Conservation (phyloP, 1,140 invertebrate species). For the Oncopodura yosiiana region DNA sequence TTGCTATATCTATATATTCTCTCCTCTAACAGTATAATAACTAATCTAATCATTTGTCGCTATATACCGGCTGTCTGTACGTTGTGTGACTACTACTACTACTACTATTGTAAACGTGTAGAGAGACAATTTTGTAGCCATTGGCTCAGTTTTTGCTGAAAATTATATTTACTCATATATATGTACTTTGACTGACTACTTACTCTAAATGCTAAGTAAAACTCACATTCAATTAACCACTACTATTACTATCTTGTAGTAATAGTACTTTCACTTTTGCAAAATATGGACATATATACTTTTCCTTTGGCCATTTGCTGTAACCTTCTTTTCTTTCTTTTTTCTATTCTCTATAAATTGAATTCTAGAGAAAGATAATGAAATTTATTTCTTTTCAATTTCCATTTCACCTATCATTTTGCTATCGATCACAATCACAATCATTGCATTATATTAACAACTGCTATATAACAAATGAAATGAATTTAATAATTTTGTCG, state of each 20-base stretch:
- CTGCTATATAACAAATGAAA: not conserved
- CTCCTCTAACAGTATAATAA: not conserved
- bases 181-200: conserved; percentile 1
- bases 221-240: too few species aligned
- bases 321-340: too few species aligned
- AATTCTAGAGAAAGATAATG: too few species aligned
- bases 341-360: too few species aligned
- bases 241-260: too few species aligned
- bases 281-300: too few species aligned
- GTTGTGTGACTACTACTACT: too few species aligned
- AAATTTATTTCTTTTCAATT: too few species aligned
- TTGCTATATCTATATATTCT: not conserved
- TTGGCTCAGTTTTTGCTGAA: not conserved
- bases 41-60: conserved; percentile 2
- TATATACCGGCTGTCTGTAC: not conserved
- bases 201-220: too few species aligned
- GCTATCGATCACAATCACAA: not conserved
- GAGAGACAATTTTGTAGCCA: not conserved
- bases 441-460: not conserved
- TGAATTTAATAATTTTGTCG: not conserved
- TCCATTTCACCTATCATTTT: too few species aligned
- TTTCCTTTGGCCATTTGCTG: too few species aligned
- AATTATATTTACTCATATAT: conserved; percentile 2
- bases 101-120: not conserved
- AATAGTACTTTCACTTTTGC: too few species aligned